These are phyloP conservation scores for Euleptes europaea DNA, from an alignment of 2,113 vertebrate species.

Conservation along the genomic window DNA sequence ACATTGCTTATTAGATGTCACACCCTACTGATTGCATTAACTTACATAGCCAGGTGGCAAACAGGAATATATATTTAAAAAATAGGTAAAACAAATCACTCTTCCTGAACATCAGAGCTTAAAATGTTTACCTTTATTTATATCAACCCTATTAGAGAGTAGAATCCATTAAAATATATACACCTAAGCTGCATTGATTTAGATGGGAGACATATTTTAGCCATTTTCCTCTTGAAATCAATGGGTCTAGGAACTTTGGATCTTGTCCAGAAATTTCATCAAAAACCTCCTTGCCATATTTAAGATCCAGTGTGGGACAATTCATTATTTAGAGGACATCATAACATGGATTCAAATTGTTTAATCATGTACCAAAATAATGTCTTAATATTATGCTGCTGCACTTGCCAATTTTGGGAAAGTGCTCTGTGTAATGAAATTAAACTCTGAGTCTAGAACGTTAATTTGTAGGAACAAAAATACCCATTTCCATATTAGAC, in stretches of 20 bases:
- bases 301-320: conserved; percentile 20
- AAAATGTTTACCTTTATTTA: too few relatives aligned
- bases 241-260: neutral
- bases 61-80: too few relatives aligned
- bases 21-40: too few relatives aligned
- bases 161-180: too few relatives aligned
- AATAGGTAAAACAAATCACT: too few relatives aligned
- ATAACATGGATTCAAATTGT: conserved; percentile 55
- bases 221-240: neutral
- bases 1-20: too few relatives aligned
- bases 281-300: neutral
- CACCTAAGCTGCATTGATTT: too few relatives aligned
- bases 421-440: conserved; percentile 58
- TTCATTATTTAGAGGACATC: conserved; percentile 50
- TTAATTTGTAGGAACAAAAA: conserved; percentile 56
- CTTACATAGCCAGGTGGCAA: too few relatives aligned
- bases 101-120: too few relatives aligned
- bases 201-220: neutral
- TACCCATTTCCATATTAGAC: conserved; percentile 50
- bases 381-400: conserved; percentile 43
- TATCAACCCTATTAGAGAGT: too few relatives aligned
- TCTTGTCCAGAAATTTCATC: neutral
- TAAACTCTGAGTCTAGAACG: conserved; percentile 51
- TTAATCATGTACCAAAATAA: conserved; percentile 66
- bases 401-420: conserved; percentile 56